Conservation (phyloP, 2,797 vertebrate species). For the Characodon lateralis region DNA sequence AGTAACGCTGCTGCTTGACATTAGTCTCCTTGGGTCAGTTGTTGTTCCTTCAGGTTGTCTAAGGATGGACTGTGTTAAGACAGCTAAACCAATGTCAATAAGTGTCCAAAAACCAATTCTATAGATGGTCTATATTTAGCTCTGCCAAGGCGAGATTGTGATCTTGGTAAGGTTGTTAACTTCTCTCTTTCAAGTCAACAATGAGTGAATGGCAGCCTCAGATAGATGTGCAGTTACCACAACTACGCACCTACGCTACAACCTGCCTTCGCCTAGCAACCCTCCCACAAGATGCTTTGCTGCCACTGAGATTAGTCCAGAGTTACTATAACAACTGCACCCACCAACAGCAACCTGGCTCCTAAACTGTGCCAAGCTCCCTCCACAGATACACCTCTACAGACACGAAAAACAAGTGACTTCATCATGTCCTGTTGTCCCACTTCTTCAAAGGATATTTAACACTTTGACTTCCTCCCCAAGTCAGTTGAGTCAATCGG, state of each 20-base stretch:
- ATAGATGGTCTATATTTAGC: neutral
- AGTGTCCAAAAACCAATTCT: neutral
- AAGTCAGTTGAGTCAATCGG: conserved; percentile 33
- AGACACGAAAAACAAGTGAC: conserved; percentile 6
- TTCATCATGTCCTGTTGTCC: neutral
- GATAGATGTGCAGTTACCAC: conserved; percentile 56
- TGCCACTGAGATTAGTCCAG: conserved; percentile 54
- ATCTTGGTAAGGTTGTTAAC: conserved; percentile 21
- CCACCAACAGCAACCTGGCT: conserved; percentile 25
- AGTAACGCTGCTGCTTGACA: neutral
- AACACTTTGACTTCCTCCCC: conserved; percentile 27
- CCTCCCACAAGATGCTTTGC: conserved; percentile 63
- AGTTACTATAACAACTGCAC: conserved; percentile 64
- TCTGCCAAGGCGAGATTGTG: neutral
- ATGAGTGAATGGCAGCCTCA: conserved; percentile 42
- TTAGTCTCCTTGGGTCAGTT: neutral
- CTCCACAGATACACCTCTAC: conserved; percentile 23
- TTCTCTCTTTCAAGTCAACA: conserved; percentile 41
- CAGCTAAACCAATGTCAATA: neutral
- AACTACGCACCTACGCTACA: conserved; percentile 80
- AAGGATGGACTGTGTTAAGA: neutral
- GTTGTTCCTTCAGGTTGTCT: neutral
- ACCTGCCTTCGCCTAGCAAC: conserved; percentile 77
- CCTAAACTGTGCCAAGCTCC: conserved; percentile 7
- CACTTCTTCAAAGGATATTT: conserved; percentile 24